These are phyloP conservation scores for Coptodon bakossiorum DNA, from an alignment of 2,113 vertebrate species.

Conservation along the genomic window DNA sequence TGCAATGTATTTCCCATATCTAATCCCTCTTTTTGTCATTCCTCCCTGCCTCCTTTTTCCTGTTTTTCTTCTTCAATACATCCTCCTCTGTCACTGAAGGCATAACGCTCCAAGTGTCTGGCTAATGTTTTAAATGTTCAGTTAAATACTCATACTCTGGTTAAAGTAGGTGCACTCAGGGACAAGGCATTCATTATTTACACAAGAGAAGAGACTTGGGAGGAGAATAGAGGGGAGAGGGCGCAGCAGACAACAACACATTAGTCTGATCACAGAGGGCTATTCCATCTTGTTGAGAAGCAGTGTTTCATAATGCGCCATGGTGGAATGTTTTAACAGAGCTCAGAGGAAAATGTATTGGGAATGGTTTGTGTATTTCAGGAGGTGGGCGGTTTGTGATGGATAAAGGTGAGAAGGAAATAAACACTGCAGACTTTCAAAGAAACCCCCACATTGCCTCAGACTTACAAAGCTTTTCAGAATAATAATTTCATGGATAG, in stretches of 20 bases:
- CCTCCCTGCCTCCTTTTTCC: constrained; percentile 26
- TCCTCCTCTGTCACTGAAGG: constrained; percentile 19
- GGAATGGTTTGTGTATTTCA: background rate
- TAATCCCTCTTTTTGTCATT: constrained; percentile 1
- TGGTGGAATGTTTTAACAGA: constrained; percentile 14
- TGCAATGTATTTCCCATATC: constrained; percentile 20
- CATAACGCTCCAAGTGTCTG: constrained; percentile 16
- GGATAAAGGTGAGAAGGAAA: constrained; percentile 3
- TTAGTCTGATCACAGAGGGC: constrained; percentile 36
- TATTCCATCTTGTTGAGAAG: constrained; percentile 22
- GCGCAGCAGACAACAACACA: constrained; percentile 10
- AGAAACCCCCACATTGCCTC: background rate
- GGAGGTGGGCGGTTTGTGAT: background rate
- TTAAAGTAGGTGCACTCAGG: background rate
- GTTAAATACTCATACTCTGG: constrained; percentile 35
- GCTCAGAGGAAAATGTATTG: background rate
- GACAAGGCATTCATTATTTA: constrained; percentile 51
- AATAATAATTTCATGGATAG: background rate
- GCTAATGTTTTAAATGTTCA: constrained; percentile 38
- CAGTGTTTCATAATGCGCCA: constrained; percentile 5
- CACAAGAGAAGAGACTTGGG: background rate
- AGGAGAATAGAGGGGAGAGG: background rate
- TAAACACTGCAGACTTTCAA: background rate
- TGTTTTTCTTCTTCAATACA: background rate
- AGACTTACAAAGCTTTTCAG: background rate